A percentile compares a stretch with the other conserved stretches of the same genome.
These are phyloP conservation scores for Beris morrisii DNA, from an alignment of 2,888 invertebrate species.

Conservation along the genomic window DNA sequence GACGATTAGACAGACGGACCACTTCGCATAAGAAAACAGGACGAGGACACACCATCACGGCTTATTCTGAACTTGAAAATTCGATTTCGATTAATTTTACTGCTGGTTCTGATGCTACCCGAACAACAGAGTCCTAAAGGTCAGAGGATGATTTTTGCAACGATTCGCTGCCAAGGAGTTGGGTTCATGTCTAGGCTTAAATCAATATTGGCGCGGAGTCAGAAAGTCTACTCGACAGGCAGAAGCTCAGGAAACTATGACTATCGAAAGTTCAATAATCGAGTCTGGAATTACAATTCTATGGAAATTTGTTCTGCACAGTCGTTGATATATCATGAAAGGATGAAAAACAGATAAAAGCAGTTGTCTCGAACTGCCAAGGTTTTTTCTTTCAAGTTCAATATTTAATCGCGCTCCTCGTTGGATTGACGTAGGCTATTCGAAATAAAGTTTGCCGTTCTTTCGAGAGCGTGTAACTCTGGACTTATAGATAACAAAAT, in stretches of 20 bases:
- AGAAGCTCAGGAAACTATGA: slow-evolving; percentile 1
- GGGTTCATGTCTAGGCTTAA: neutral
- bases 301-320: slow-evolving; percentile 3
- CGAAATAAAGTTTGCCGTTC: neutral
- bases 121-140: no score
- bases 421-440: neutral
- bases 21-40: no score
- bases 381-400: neutral
- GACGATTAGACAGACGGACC: no score
- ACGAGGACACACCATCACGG: no score
- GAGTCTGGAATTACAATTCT: slow-evolving; percentile 22
- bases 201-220: slow-evolving; percentile 24
- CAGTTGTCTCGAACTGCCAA: neutral
- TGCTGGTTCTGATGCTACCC: no score
- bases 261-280: slow-evolving; percentile 19
- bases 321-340: slow-evolving; percentile 3
- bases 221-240: slow-evolving; percentile 10
- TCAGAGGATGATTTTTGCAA: no score
- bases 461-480: no score
- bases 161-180: no score
- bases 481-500: no score
- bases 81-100: no score
- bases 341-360: slow-evolving; percentile 5
- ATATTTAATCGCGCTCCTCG: slow-evolving; percentile 9
- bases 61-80: no score